Conservation (phyloP, 2,888 invertebrate species). For the Drosophila basisetae region DNA sequence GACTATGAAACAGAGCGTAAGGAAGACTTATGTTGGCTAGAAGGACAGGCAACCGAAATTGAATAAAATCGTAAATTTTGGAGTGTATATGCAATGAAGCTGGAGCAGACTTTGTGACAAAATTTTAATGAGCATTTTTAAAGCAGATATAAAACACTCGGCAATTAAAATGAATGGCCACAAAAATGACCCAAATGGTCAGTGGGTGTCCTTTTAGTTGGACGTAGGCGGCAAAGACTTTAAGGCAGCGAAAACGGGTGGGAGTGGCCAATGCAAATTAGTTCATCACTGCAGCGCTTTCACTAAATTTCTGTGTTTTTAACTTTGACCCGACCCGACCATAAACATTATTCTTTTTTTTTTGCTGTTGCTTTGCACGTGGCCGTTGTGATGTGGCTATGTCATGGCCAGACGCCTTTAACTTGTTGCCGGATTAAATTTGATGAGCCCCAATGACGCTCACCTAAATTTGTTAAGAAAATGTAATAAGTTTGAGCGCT, state of each 20-base stretch:
- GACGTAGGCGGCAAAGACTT: conserved; percentile 14
- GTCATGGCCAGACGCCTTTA: conserved; percentile 37
- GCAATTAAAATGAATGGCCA: conserved; percentile 49
- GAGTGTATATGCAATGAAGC: neutral
- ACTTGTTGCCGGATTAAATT: conserved; percentile 72
- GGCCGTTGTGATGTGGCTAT: conserved; percentile 3
- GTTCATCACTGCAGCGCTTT: conserved; percentile 51
- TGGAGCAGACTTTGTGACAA: conserved; percentile 24
- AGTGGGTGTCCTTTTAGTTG: conserved; percentile 11
- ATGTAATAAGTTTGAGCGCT: conserved; percentile 58
- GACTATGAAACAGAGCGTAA: conserved; percentile 13
- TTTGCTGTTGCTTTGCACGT: neutral
- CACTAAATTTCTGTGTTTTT: conserved; percentile 46
- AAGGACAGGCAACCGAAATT: neutral
- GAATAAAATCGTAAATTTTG: conserved; percentile 27
- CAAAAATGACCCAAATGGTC: conserved; percentile 30
- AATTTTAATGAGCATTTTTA: conserved; percentile 37
- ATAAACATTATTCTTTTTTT: conserved; percentile 13
- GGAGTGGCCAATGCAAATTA: conserved; percentile 45
- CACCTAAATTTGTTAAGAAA: conserved; percentile 65
- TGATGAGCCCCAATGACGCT: conserved; percentile 43
- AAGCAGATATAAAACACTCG: conserved; percentile 32
- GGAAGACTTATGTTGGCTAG: neutral
- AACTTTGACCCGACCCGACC: conserved; percentile 32
- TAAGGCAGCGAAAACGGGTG: neutral